Evolutionary conservation across 2,113 vertebrate genomes (phyloP).

Genomic region (Leucosticte australis): DNA sequence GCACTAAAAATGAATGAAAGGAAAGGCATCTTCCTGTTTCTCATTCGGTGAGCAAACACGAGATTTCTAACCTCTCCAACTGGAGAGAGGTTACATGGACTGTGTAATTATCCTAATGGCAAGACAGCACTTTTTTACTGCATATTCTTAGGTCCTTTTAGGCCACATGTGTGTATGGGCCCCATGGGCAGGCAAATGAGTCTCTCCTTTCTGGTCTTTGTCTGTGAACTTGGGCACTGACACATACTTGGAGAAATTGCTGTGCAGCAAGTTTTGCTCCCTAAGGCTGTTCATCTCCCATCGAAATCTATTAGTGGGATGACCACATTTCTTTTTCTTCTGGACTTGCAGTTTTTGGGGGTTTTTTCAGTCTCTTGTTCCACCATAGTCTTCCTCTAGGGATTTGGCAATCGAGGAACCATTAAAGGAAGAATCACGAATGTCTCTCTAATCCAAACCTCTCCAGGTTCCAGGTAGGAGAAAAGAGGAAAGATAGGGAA

Average conservation of each 20-base stretch:
- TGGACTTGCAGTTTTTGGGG: accelerated
- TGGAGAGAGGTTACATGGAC: neutral
- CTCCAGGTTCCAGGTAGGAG: neutral
- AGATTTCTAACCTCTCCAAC: neutral
- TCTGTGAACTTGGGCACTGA: constrained; percentile 45
- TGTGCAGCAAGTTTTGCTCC: neutral
- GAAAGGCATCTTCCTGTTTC: neutral
- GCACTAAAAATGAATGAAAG: neutral
- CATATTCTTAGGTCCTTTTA: neutral
- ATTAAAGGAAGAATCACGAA: neutral
- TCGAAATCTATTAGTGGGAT: neutral
- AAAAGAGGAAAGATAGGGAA: neutral
- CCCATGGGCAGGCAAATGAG: neutral
- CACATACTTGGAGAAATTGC: constrained; percentile 7
- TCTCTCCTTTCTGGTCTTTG: constrained; percentile 30
- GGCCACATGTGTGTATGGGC: neutral
- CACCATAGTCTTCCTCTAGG: neutral
- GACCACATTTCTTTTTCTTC: neutral
- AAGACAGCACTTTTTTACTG: neutral
- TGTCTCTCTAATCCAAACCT: neutral
- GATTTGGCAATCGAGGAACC: neutral
- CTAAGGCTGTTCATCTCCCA: neutral
- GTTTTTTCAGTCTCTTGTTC: neutral
- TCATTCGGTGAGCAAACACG: neutral
- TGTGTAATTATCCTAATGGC: neutral